These are phyloP conservation scores for Poecilia wingei DNA, from an alignment of 2,797 vertebrate species.

Conservation along the genomic window DNA sequence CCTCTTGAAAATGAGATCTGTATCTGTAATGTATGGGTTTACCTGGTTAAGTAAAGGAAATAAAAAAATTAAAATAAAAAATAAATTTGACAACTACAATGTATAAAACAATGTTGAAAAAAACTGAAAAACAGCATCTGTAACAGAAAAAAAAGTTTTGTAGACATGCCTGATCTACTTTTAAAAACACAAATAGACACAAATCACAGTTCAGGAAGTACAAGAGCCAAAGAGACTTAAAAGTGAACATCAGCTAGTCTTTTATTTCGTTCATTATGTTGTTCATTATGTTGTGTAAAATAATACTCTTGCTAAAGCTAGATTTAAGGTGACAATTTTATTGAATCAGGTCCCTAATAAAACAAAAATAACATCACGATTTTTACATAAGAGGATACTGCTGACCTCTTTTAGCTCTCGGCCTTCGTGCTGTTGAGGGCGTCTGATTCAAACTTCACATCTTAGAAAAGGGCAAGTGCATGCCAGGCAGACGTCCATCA, in stretches of 20 bases:
- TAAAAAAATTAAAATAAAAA: too few species aligned
- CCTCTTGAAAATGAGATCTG: too few species aligned
- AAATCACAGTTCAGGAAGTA: neutral
- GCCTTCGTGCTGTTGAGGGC: conserved; percentile 26
- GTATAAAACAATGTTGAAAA: neutral
- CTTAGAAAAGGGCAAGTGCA: conserved; percentile 76
- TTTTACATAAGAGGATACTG: neutral
- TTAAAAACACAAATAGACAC: neutral
- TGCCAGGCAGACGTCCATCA: conserved; percentile 81
- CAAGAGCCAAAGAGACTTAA: neutral
- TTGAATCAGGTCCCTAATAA: neutral
- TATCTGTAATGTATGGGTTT: too few species aligned
- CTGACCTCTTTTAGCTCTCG: conserved; percentile 32
- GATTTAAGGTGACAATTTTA: neutral
- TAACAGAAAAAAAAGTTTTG: neutral
- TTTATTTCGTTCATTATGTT: neutral
- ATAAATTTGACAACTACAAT: neutral
- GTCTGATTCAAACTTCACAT: conserved; percentile 63
- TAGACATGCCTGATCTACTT: neutral
- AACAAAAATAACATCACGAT: neutral
- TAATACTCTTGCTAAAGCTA: neutral
- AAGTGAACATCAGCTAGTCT: neutral
- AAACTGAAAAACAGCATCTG: neutral
- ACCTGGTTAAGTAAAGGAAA: too few species aligned
- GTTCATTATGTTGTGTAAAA: neutral